phyloP scores from a whole-genome alignment of 2,888 invertebrate species.

The Micropterix aruncella region DNA sequence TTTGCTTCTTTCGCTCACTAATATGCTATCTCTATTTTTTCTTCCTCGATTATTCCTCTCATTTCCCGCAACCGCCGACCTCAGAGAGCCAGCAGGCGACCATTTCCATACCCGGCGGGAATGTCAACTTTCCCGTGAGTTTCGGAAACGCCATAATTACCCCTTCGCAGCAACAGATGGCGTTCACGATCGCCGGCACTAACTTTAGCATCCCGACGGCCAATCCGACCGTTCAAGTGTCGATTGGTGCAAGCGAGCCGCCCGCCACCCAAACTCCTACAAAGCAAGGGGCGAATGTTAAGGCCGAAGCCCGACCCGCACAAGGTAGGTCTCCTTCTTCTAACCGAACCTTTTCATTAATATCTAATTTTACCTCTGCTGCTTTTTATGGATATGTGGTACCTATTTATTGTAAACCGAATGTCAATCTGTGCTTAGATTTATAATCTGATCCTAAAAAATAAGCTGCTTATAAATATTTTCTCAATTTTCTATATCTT shows the following conservation, averaged over 20 bases:
- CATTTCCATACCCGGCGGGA: constrained; percentile 47
- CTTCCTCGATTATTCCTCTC: constrained; percentile 8
- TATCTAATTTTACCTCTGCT: too few relatives aligned
- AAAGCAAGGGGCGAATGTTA: too few relatives aligned
- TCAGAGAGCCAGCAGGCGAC: constrained; percentile 39
- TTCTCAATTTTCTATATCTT: too few relatives aligned
- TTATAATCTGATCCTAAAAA: too few relatives aligned
- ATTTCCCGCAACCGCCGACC: constrained; percentile 15
- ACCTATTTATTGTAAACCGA: too few relatives aligned
- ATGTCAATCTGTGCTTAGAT: too few relatives aligned
- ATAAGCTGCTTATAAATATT: too few relatives aligned
- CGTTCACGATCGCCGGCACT: constrained; percentile 40
- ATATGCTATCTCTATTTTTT: constrained; percentile 15
- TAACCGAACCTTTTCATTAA: too few relatives aligned
- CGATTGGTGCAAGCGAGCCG: constrained; percentile 1
- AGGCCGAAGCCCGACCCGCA: too few relatives aligned
- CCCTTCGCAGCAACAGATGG: constrained; percentile 20
- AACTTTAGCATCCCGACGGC: constrained; percentile 34
- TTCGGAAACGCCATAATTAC: constrained; percentile 9
- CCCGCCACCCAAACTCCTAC: constrained; percentile 6
- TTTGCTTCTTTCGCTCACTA: constrained; percentile 23
- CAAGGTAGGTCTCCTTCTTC: too few relatives aligned
- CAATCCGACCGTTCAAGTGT: constrained; percentile 5
- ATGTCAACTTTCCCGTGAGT: constrained; percentile 41
- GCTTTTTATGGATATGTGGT: too few relatives aligned